These are phyloP conservation scores for Nasonia longicornis DNA, from an alignment of 1,140 invertebrate genomes.

Conservation along the genomic window DNA sequence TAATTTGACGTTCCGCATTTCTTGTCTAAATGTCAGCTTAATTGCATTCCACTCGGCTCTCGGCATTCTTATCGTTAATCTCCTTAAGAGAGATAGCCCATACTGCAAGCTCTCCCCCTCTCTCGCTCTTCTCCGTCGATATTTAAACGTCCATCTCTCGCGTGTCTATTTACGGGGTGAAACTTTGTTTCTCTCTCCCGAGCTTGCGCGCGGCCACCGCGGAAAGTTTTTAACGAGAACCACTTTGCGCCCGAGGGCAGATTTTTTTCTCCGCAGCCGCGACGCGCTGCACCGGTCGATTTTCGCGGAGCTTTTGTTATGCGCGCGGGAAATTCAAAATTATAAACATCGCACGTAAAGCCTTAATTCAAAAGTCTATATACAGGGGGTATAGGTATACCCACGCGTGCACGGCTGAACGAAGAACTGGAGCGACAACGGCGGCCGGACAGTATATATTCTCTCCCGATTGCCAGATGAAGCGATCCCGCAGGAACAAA, in stretches of 20 bases:
- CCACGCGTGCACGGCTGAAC: not conserved
- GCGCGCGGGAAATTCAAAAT: not conserved
- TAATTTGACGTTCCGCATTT: slow-evolving; percentile 67
- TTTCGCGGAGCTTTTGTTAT: not conserved
- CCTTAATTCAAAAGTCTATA: no score
- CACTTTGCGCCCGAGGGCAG: slow-evolving; percentile 25
- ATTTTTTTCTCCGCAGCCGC: not conserved
- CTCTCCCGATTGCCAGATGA: slow-evolving; percentile 19
- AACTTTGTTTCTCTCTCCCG: slow-evolving; percentile 8
- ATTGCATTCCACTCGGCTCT: slow-evolving; percentile 65
- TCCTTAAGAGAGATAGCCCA: slow-evolving; percentile 11
- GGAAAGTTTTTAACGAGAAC: slow-evolving; percentile 39
- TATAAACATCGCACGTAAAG: not conserved
- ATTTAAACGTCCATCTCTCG: slow-evolving; percentile 16
- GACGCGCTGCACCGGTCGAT: not conserved
- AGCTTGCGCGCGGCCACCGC: not conserved
- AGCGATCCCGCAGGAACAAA: slow-evolving; percentile 30
- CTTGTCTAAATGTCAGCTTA: slow-evolving; percentile 62
- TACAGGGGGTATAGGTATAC: no score
- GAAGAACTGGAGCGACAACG: not conserved
- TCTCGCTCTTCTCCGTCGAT: not conserved
- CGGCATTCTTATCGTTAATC: slow-evolving; percentile 47
- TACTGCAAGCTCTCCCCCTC: not conserved
- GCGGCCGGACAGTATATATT: not conserved
- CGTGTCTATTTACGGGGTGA: slow-evolving; percentile 2